These are phyloP conservation scores for Trichogramma evanescens DNA, from an alignment of 2,888 invertebrate species.

Conservation along the genomic window DNA sequence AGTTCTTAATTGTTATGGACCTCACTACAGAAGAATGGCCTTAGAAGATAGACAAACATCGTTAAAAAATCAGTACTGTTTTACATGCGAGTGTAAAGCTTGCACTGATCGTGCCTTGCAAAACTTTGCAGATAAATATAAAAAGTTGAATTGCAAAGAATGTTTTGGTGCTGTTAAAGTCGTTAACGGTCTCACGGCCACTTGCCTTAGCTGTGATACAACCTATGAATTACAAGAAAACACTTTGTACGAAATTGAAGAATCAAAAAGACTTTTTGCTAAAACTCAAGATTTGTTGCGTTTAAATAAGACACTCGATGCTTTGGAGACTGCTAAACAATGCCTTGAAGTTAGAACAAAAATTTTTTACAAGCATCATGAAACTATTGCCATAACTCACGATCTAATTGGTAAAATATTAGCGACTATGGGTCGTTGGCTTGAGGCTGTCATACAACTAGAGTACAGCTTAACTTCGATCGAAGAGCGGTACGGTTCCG, in stretches of 20 bases:
- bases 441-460: slow-evolving; percentile 46
- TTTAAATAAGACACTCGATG: slow-evolving; percentile 34
- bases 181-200: slow-evolving; percentile 29
- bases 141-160: slow-evolving; percentile 43
- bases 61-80: slow-evolving; percentile 68
- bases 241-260: slow-evolving; percentile 34
- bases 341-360: slow-evolving; percentile 48
- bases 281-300: slow-evolving; percentile 26
- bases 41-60: slow-evolving; percentile 55
- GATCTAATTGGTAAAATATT: slow-evolving; percentile 53
- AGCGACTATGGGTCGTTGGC: slow-evolving; percentile 44
- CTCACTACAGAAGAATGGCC: slow-evolving; percentile 62
- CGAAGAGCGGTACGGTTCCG: slow-evolving; percentile 57
- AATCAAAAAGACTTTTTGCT: slow-evolving; percentile 37
- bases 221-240: slow-evolving; percentile 18
- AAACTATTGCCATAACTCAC: slow-evolving; percentile 46
- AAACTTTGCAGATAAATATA: slow-evolving; percentile 42
- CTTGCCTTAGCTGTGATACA: slow-evolving; percentile 38
- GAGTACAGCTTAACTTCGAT: slow-evolving; percentile 54
- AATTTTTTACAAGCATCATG: slow-evolving; percentile 51
- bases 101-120: slow-evolving; percentile 51
- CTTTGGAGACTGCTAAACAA: slow-evolving; percentile 45
- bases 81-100: slow-evolving; percentile 67
- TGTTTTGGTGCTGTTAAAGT: slow-evolving; percentile 40
- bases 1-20: slow-evolving; percentile 79